Evolutionary conservation across 1,140 invertebrate species (phyloP).

Genomic region (Fragariocoptes setiger): DNA sequence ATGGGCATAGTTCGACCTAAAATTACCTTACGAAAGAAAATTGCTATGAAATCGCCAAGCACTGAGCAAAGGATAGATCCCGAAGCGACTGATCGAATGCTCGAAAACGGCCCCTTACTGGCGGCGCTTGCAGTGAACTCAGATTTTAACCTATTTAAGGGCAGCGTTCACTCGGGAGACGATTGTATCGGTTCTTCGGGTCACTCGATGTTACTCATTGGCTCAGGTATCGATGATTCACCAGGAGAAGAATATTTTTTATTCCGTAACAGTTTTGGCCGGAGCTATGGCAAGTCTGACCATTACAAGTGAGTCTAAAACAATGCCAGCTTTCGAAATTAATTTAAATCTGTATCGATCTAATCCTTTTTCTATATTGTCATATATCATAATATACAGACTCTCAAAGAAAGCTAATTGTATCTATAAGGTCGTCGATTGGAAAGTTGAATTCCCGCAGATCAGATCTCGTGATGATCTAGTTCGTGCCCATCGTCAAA

Average conservation of each 20-base stretch:
- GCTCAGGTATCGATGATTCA: constrained; percentile 16
- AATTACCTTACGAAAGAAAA: background rate
- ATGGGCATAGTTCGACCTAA: background rate
- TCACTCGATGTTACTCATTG: constrained; percentile 14
- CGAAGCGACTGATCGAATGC: background rate
- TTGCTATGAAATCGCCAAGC: no score
- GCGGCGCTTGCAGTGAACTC: background rate
- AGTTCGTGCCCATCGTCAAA: background rate
- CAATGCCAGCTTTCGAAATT: background rate
- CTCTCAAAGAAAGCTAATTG: background rate
- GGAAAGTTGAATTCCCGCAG: background rate
- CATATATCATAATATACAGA: background rate
- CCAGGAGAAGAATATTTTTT: constrained; percentile 18
- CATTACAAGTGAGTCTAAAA: constrained; percentile 14
- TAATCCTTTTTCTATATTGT: background rate
- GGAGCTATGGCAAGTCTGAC: constrained; percentile 22
- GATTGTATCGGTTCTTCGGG: constrained; percentile 6
- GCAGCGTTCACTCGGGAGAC: background rate
- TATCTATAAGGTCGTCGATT: background rate
- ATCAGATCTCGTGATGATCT: background rate
- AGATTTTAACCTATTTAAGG: background rate
- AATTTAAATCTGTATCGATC: background rate
- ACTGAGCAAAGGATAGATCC: no score
- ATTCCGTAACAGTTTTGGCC: constrained; percentile 18
- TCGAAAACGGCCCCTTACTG: background rate